A percentile compares a stretch with the other conserved stretches of the same genome.
phyloP scores from a whole-genome alignment of 2,888 invertebrate species.

The Rhopalosiphum nymphaeae region DNA sequence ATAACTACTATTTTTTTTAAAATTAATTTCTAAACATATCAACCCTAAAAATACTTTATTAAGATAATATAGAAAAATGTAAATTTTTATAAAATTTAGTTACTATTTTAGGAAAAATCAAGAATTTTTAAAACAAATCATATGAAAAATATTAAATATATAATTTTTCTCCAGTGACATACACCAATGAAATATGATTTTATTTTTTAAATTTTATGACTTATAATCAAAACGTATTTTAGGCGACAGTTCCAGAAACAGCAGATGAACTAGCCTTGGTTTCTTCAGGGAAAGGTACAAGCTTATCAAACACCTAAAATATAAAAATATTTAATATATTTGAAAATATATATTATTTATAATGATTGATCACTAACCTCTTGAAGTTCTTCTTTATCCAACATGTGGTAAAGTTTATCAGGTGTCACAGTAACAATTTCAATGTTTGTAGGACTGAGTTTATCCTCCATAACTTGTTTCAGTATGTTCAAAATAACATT shows the following conservation, averaged over 20 bases:
- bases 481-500: slow-evolving; percentile 91
- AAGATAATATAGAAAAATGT: not conserved
- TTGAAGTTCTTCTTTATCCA: slow-evolving; percentile 89
- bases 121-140: slow-evolving; percentile 10
- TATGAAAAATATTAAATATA: slow-evolving; percentile 42
- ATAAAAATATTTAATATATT: not conserved
- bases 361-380: slow-evolving; percentile 72
- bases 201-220: slow-evolving; percentile 10
- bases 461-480: slow-evolving; percentile 99
- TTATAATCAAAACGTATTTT: slow-evolving; percentile 7
- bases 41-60: not conserved
- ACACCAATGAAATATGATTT: slow-evolving; percentile 35
- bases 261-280: slow-evolving; percentile 48
- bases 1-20: not conserved
- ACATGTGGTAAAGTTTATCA: slow-evolving; percentile 87
- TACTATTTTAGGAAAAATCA: not conserved
- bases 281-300: slow-evolving; percentile 60
- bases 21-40: not conserved
- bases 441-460: slow-evolving; percentile 95
- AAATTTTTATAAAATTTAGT: not conserved
- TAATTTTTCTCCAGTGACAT: slow-evolving; percentile 38
- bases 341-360: not conserved
- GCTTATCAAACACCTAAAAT: slow-evolving; percentile 62
- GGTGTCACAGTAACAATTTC: slow-evolving; percentile 96
- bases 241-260: slow-evolving; percentile 47